These are phyloP conservation scores for Platalea minor DNA, from an alignment of 2,797 vertebrate species.

Conservation along the genomic window DNA sequence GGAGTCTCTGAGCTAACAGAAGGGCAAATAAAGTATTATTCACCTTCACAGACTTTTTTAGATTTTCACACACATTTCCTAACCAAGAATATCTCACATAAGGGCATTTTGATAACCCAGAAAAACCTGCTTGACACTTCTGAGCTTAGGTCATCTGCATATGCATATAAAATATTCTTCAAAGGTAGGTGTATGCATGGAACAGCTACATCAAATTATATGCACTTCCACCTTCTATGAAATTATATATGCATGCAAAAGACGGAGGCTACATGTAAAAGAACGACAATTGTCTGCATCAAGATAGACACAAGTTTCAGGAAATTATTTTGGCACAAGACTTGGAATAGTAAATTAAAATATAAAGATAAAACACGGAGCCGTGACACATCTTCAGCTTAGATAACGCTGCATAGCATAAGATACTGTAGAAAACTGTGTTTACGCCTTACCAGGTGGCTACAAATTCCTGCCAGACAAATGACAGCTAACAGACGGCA, in stretches of 20 bases:
- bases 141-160: not conserved
- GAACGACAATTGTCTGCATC: not conserved
- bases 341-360: constrained; percentile 3
- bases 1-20: not conserved
- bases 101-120: not conserved
- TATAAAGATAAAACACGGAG: not conserved
- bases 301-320: constrained; percentile 23
- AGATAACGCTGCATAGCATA: not conserved
- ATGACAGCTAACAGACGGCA: constrained; percentile 1
- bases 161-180: not conserved
- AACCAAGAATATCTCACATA: not conserved
- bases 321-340: constrained; percentile 46
- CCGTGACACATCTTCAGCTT: not conserved
- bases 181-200: constrained; percentile 1
- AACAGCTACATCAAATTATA: constrained; percentile 14
- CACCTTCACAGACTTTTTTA: not conserved
- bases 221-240: not conserved
- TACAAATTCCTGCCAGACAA: constrained; percentile 14
- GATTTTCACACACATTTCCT: not conserved
- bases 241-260: constrained; percentile 21
- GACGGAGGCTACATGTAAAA: constrained; percentile 16
- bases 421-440: not conserved
- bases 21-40: not conserved
- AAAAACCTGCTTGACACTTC: constrained; percentile 40
- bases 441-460: not conserved